Evolutionary conservation across 2,797 vertebrate genomes (phyloP).

Genomic region (Fratercula arctica): DNA sequence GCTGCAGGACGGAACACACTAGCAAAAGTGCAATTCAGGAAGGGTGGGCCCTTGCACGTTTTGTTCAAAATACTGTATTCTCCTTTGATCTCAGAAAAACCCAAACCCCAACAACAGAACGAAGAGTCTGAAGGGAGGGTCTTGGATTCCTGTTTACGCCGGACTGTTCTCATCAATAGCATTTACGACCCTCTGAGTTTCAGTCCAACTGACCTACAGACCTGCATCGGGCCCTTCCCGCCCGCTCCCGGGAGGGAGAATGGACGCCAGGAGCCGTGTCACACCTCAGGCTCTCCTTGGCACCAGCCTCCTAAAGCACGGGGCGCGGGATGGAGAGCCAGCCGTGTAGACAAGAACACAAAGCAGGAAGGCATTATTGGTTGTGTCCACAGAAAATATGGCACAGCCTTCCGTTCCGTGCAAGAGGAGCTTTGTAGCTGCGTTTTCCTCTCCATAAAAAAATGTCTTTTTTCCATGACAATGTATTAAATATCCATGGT

Average conservation of each 20-base stretch:
- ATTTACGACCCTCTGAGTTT: not conserved
- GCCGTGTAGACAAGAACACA: not conserved
- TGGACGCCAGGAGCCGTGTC: accelerated
- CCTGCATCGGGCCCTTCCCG: not conserved
- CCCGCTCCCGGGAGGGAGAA: not conserved
- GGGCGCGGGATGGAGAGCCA: not conserved
- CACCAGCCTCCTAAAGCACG: accelerated
- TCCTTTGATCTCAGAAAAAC: conserved; percentile 23
- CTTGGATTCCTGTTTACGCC: not conserved
- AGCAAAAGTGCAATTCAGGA: conserved; percentile 31
- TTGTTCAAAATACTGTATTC: conserved; percentile 10
- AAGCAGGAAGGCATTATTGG: not conserved
- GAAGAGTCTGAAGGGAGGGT: not conserved
- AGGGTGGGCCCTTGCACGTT: conserved; percentile 56
- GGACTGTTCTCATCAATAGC: not conserved
- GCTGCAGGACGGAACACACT: not conserved
- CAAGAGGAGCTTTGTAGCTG: not conserved
- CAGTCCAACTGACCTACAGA: not conserved
- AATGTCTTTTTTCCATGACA: not conserved
- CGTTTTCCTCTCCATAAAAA: not conserved
- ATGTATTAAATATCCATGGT: conserved; percentile 11
- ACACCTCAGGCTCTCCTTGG: not conserved
- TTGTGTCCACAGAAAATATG: not conserved
- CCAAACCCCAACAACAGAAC: not conserved
- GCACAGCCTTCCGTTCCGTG: not conserved